These are phyloP conservation scores for Rhopalosiphum padi DNA, from an alignment of 1,140 invertebrate genomes.

Conservation along the genomic window DNA sequence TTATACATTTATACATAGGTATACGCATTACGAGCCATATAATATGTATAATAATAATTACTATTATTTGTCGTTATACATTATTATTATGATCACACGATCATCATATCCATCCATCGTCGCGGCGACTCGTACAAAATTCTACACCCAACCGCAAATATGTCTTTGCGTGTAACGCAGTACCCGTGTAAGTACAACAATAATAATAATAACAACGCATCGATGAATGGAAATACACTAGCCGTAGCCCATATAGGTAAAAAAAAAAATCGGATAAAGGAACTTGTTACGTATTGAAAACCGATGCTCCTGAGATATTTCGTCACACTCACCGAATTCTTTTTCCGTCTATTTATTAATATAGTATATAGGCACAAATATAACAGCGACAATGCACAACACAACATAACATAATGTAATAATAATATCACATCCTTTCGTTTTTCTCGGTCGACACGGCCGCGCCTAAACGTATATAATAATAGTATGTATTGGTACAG, in stretches of 20 bases:
- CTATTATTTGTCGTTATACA: neutral
- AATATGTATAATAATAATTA: neutral
- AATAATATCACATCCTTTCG: slow-evolving; percentile 21
- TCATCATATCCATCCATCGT: neutral
- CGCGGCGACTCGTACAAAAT: neutral
- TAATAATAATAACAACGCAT: neutral
- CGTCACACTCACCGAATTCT: slow-evolving; percentile 3
- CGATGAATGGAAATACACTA: slow-evolving; percentile 3
- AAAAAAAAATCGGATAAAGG: slow-evolving; percentile 1
- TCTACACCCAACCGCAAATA: slow-evolving; percentile 14
- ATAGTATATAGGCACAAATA: neutral
- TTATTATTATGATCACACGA: neutral
- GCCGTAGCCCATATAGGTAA: neutral
- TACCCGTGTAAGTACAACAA: slow-evolving; percentile 15
- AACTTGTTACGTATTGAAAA: slow-evolving; percentile 22
- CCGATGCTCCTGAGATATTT: slow-evolving; percentile 44
- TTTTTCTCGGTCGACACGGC: neutral
- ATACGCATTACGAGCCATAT: neutral
- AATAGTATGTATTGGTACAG: neutral
- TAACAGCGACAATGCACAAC: neutral
- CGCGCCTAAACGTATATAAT: neutral
- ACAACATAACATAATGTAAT: neutral
- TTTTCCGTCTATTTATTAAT: neutral
- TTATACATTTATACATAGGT: neutral
- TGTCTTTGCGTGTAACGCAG: slow-evolving; percentile 27